Evolutionary conservation across 2,888 invertebrate species (phyloP).

Genomic region (Bhutanitis thaidina): DNA sequence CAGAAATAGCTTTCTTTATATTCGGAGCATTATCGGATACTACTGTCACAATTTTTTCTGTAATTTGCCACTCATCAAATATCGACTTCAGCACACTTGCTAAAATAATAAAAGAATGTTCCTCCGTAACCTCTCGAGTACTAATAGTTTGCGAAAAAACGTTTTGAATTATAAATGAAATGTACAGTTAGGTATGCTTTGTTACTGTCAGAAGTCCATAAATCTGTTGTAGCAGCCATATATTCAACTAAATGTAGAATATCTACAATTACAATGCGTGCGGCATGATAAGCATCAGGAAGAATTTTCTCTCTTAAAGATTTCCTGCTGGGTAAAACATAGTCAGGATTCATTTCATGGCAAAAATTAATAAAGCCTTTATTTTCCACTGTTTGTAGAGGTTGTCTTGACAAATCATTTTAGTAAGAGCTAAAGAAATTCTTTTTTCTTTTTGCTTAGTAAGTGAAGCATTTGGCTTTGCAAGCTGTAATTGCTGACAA

Average conservation of each 20-base stretch:
- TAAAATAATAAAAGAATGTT: not conserved
- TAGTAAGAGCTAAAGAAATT: slow-evolving; percentile 2
- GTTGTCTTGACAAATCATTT: not conserved
- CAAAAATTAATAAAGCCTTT: not conserved
- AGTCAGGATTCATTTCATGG: not conserved
- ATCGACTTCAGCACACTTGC: not conserved
- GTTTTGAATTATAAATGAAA: not conserved
- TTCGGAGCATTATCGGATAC: not conserved
- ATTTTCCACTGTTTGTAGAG: not conserved
- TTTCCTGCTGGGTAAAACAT: not conserved
- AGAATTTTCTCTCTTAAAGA: slow-evolving; percentile 1
- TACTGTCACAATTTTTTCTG: not conserved
- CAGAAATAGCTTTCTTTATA: not conserved
- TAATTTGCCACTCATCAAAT: not conserved
- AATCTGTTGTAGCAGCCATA: not conserved
- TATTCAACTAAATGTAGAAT: not conserved
- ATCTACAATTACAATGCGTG: slow-evolving; percentile 3
- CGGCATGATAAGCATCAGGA: not conserved
- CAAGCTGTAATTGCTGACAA: slow-evolving; percentile 1
- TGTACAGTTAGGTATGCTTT: not conserved
- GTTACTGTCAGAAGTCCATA: not conserved
- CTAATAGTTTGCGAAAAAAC: not conserved
- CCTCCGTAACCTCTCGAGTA: not conserved
- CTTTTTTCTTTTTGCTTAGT: slow-evolving; percentile 2
- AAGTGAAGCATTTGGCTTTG: not conserved